Percentiles rank a stretch among this genome's conserved stretches.
Conservation (phyloP, 2,888 invertebrate genomes). For the Drosophila tripunctata region DNA sequence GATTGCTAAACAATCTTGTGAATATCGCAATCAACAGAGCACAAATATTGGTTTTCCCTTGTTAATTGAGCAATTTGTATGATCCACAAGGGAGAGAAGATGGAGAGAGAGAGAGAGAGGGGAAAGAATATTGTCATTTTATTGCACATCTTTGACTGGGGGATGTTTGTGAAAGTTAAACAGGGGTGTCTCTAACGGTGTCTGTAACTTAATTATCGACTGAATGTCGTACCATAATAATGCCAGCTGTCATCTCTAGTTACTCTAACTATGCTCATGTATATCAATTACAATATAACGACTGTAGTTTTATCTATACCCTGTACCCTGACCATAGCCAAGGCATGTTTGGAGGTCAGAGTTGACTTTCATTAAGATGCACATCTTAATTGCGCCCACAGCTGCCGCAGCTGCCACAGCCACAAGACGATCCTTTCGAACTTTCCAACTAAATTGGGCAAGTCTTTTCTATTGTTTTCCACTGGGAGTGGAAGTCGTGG, state of each 20-base stretch:
- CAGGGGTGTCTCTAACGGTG: constrained; percentile 14
- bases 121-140: constrained; percentile 25
- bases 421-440: constrained; percentile 44
- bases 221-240: constrained; percentile 12
- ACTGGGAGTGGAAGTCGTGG: neutral
- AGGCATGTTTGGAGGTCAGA: constrained; percentile 19
- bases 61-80: constrained; percentile 64
- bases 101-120: neutral
- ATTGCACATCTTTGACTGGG: constrained; percentile 37
- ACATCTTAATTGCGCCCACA: constrained; percentile 67
- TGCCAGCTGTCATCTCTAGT: constrained; percentile 16
- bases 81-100: constrained; percentile 8
- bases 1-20: constrained; percentile 25
- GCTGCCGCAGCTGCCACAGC: constrained; percentile 28
- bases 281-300: neutral
- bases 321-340: constrained; percentile 12
- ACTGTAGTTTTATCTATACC: constrained; percentile 35
- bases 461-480: constrained; percentile 55
- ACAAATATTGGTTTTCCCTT: constrained; percentile 36
- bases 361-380: constrained; percentile 57
- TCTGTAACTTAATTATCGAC: constrained; percentile 20
- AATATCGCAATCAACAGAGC: constrained; percentile 50
- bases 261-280: neutral
- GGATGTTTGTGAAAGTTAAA: neutral
- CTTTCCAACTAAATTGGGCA: constrained; percentile 52